Conservation (phyloP, 2,113 vertebrate species). For the Pimephales promelas region DNA sequence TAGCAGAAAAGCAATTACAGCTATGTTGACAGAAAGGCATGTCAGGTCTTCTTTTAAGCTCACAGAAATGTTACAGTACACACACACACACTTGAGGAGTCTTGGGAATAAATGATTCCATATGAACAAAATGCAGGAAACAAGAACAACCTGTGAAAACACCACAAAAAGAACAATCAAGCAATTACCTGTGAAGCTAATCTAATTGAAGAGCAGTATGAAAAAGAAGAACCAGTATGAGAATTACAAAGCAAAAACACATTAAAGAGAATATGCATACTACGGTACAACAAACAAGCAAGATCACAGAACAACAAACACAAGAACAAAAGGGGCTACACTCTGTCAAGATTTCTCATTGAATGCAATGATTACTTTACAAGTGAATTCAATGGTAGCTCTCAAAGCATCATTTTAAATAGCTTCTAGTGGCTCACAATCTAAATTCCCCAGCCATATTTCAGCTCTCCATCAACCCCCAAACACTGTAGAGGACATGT, state of each 20-base stretch:
- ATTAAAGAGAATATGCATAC: neutral
- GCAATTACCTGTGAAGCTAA: constrained; percentile 3
- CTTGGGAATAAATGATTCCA: constrained; percentile 32
- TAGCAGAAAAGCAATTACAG: constrained; percentile 52
- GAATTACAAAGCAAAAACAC: neutral
- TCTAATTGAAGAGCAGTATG: neutral
- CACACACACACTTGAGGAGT: constrained; percentile 22
- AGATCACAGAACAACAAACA: neutral
- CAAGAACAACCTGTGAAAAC: constrained; percentile 7
- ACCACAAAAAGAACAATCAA: constrained; percentile 33
- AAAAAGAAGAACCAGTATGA: neutral
- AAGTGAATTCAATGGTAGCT: constrained; percentile 4
- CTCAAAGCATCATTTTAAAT: neutral
- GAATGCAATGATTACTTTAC: neutral
- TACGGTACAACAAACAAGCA: neutral
- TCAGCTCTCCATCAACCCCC: constrained; percentile 28
- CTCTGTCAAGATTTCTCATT: neutral
- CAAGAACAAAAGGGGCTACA: neutral
- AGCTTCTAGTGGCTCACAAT: neutral
- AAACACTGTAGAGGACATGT: constrained; percentile 58
- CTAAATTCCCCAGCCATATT: constrained; percentile 16
- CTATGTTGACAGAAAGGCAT: constrained; percentile 43
- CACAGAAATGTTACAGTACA: constrained; percentile 19
- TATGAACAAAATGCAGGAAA: constrained; percentile 15
- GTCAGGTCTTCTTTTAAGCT: constrained; percentile 41